phyloP scores from a whole-genome alignment of 2,888 invertebrate species.

The Spatulosminthurus flaviceps region DNA sequence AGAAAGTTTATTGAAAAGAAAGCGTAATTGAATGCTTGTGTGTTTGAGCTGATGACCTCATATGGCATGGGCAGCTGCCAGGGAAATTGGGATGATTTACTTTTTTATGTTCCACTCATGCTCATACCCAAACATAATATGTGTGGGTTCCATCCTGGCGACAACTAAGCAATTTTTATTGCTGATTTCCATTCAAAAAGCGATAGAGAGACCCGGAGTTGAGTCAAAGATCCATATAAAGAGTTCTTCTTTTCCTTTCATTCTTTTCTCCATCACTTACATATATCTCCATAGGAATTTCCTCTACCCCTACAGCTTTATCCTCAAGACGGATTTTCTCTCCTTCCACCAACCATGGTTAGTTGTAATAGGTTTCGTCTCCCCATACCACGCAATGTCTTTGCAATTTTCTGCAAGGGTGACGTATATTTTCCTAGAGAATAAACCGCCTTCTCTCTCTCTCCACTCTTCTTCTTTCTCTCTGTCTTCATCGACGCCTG shows the following conservation, averaged over 20 bases:
- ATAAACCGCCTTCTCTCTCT: background rate
- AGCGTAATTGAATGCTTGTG: no score
- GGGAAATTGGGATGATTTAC: background rate
- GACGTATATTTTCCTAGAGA: background rate
- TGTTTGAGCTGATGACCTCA: no score
- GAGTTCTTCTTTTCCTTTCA: background rate
- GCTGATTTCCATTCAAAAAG: constrained; percentile 14
- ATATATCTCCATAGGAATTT: background rate
- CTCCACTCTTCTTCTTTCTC: background rate
- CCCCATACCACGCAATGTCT: background rate
- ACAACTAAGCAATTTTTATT: constrained; percentile 18
- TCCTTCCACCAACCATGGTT: background rate
- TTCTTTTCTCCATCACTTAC: background rate
- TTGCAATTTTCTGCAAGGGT: background rate
- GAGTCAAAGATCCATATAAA: constrained; percentile 9
- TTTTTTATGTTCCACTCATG: background rate
- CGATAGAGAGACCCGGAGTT: constrained; percentile 13
- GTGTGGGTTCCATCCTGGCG: background rate
- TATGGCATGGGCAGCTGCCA: background rate
- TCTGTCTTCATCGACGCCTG: background rate
- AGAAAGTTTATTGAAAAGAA: no score
- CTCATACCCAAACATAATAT: background rate
- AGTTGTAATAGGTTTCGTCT: background rate
- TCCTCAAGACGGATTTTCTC: background rate
- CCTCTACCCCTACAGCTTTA: background rate